These are phyloP conservation scores for Dipodomys stephensi DNA, from an alignment of 2,113 vertebrate species.

Conservation along the genomic window DNA sequence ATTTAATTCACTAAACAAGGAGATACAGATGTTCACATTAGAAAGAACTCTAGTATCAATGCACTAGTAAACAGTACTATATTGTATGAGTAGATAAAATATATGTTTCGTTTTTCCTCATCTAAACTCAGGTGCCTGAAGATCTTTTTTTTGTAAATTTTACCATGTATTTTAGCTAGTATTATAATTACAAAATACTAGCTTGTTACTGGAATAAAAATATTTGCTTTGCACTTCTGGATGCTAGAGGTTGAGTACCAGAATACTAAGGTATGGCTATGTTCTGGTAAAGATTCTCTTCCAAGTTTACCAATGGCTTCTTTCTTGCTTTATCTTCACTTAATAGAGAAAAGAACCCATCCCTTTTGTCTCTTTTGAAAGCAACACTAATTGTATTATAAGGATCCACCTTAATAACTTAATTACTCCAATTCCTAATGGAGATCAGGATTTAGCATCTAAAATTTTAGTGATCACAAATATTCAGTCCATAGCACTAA, in stretches of 20 bases:
- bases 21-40: not conserved
- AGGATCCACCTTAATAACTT: not conserved
- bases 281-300: not conserved
- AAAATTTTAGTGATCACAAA: not conserved
- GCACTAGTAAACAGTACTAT: not conserved
- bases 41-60: slow-evolving; percentile 7
- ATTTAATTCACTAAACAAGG: not conserved
- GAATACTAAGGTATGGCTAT: not conserved
- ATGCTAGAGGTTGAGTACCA: not conserved
- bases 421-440: not conserved
- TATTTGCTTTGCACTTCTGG: not conserved
- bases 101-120: not conserved
- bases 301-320: not conserved
- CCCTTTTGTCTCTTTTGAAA: not conserved
- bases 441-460: no score
- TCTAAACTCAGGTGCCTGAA: slow-evolving; percentile 11
- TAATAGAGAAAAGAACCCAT: not conserved
- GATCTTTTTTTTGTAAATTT: not conserved
- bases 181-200: not conserved
- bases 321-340: not conserved
- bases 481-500: not conserved
- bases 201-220: not conserved
- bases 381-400: not conserved
- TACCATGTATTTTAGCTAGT: not conserved
- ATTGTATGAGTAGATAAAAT: not conserved